Conservation (phyloP, 2,888 invertebrate species). For the Chydorus sphaericus region DNA sequence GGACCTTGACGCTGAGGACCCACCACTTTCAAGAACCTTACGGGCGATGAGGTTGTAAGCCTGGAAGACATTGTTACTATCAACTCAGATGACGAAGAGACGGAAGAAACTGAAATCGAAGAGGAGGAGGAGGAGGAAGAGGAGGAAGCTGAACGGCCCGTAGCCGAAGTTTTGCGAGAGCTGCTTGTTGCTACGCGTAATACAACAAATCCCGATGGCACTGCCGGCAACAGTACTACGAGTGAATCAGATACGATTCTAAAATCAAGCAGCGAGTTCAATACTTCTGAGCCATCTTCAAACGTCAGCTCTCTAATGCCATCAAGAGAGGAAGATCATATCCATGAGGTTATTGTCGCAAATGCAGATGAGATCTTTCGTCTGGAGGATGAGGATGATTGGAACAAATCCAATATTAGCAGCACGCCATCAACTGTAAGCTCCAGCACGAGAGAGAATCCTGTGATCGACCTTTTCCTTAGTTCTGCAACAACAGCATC, state of each 20-base stretch:
- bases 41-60: not conserved
- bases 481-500: not conserved
- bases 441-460: not conserved
- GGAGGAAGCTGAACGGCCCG: constrained; percentile 5
- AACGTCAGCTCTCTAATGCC: not conserved
- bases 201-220: not conserved
- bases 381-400: not conserved
- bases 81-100: not conserved
- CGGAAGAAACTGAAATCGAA: not conserved
- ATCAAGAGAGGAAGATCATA: not conserved
- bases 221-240: not conserved
- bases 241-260: not conserved
- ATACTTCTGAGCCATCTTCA: not conserved
- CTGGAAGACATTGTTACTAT: not conserved
- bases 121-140: not conserved
- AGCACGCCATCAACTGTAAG: too few relatives aligned
- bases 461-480: not conserved
- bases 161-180: constrained; percentile 13
- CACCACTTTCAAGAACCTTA: not conserved
- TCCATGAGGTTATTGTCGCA: not conserved
- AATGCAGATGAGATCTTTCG: not conserved
- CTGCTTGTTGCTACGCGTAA: constrained; percentile 14
- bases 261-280: not conserved
- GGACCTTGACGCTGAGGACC: not conserved
- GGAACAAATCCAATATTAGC: too few relatives aligned